Conservation (phyloP, 2,888 invertebrate genomes). For the Linnaemya tessellans region DNA sequence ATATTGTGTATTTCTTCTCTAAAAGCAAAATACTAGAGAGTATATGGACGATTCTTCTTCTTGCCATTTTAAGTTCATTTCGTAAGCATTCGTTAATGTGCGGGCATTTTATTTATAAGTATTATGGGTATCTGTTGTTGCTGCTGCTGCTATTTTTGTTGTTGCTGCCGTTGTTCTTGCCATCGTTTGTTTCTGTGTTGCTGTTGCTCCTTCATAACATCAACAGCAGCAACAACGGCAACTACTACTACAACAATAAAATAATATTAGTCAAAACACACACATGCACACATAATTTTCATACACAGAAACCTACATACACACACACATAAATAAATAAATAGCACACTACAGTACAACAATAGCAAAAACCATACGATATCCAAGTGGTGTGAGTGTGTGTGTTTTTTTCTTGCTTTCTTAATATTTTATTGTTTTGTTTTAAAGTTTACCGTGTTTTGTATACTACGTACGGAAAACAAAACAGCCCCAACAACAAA, state of each 20-base stretch:
- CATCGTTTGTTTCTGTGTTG: conserved; percentile 43
- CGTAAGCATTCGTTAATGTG: conserved; percentile 59
- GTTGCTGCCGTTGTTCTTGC: conserved; percentile 41
- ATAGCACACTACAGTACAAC: conserved; percentile 7
- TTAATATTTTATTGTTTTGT: conserved; percentile 10
- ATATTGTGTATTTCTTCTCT: conserved; percentile 1
- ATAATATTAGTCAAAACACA: conserved; percentile 30
- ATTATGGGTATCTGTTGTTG: conserved; percentile 30
- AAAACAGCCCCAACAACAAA: conserved; percentile 19
- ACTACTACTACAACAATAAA: conserved; percentile 44
- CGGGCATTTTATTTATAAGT: conserved; percentile 63
- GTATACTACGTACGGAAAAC: conserved; percentile 33
- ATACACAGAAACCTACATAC: neutral
- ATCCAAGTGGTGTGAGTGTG: conserved; percentile 10
- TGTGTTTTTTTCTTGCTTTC: conserved; percentile 8
- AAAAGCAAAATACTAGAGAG: conserved; percentile 27
- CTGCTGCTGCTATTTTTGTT: conserved; percentile 32
- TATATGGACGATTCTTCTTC: conserved; percentile 52
- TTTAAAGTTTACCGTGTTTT: conserved; percentile 46
- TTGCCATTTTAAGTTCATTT: conserved; percentile 51
- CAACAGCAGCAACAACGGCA: conserved; percentile 51
- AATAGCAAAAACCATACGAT: conserved; percentile 36
- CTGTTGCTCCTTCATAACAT: conserved; percentile 54
- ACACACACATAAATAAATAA: neutral
- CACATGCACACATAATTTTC: neutral